phyloP scores from a whole-genome alignment of 2,888 invertebrate genomes.

The Crepidodera aurea region DNA sequence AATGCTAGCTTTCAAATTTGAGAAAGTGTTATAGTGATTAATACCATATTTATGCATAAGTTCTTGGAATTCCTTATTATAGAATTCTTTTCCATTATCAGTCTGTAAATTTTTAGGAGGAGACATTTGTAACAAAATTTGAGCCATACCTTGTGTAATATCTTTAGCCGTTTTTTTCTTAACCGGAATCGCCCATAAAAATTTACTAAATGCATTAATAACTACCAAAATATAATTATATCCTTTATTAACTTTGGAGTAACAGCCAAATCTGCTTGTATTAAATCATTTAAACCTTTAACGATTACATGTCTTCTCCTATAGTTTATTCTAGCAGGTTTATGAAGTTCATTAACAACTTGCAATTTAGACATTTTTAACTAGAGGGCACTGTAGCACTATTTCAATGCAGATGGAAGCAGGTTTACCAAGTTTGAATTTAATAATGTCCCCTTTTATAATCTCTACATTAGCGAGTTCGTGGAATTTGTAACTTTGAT shows the following conservation, averaged over 20 bases:
- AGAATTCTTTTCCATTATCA: conserved; percentile 52
- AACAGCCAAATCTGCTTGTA: conserved; percentile 60
- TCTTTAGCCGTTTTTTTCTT: conserved; percentile 52
- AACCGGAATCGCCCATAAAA: conserved; percentile 53
- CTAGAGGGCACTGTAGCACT: no score
- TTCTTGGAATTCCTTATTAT: conserved; percentile 42
- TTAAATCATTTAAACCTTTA: conserved; percentile 57
- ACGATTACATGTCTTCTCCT: conserved; percentile 52
- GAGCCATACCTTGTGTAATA: conserved; percentile 43
- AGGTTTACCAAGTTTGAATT: no score
- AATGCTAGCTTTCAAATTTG: conserved; percentile 38
- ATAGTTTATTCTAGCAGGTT: conserved; percentile 55
- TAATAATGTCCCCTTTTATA: no score
- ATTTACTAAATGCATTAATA: conserved; percentile 58
- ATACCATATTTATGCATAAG: conserved; percentile 45
- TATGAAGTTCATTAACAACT: conserved; percentile 53
- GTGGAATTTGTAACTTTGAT: no score
- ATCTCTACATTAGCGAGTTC: no score
- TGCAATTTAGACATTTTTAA: no score
- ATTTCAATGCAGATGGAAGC: no score
- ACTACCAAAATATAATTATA: conserved; percentile 54
- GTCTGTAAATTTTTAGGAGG: conserved; percentile 45
- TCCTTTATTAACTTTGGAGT: conserved; percentile 53
- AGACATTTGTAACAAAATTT: background rate
- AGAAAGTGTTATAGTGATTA: conserved; percentile 44